A percentile compares a stretch with the other conserved stretches of the same genome.
These are phyloP conservation scores for Pseudochromis fuscus DNA, from an alignment of 2,797 vertebrate species.

Conservation along the genomic window DNA sequence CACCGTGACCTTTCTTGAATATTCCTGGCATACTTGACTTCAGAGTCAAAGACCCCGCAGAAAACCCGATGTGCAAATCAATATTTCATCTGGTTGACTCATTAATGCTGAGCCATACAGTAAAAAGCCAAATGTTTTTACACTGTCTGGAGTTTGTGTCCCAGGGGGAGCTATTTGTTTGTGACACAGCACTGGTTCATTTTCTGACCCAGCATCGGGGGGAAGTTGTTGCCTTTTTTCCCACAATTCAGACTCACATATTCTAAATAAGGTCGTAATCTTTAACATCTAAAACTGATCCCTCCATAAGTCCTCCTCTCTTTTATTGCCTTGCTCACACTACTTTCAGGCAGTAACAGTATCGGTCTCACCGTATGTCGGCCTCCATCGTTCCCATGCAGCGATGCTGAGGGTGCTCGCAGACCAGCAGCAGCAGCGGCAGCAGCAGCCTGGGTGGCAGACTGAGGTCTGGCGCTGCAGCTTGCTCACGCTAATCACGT, in stretches of 20 bases:
- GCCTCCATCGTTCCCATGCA: slow-evolving; percentile 49
- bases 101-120: slow-evolving; percentile 25
- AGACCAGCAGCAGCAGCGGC: slow-evolving; percentile 67
- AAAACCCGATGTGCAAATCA: slow-evolving; percentile 14
- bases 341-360: not conserved
- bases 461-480: slow-evolving; percentile 69
- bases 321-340: slow-evolving; percentile 13
- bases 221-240: slow-evolving; percentile 59
- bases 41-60: not conserved
- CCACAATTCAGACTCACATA: slow-evolving; percentile 66
- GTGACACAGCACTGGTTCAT: slow-evolving; percentile 39
- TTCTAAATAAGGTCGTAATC: slow-evolving; percentile 55
- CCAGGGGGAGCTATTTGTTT: slow-evolving; percentile 66
- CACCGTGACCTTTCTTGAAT: slow-evolving; percentile 8
- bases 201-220: slow-evolving; percentile 49
- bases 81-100: slow-evolving; percentile 36
- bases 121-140: slow-evolving; percentile 50
- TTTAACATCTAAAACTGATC: slow-evolving; percentile 30
- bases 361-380: not conserved
- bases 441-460: slow-evolving; percentile 81
- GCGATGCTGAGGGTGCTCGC: slow-evolving; percentile 39
- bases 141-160: slow-evolving; percentile 52
- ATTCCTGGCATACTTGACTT: slow-evolving; percentile 20
- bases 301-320: not conserved
- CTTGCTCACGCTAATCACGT: slow-evolving; percentile 80